Percentiles rank a stretch among this genome's conserved stretches.
These are phyloP conservation scores for Homalodisca vitripennis DNA, from an alignment of 1,140 invertebrate species.

Conservation along the genomic window DNA sequence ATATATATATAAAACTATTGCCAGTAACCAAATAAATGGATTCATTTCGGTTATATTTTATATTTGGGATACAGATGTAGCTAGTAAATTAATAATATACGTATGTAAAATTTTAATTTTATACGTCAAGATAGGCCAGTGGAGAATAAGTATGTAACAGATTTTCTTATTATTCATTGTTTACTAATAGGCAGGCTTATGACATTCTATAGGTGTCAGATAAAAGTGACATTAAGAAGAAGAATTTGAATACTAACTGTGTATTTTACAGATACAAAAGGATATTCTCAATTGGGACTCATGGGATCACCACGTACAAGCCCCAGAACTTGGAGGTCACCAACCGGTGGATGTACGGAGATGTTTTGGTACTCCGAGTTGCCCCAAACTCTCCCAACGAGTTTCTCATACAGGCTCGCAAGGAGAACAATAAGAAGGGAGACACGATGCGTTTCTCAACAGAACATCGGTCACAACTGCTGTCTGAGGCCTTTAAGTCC, in stretches of 20 bases:
- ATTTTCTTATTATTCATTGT: neutral
- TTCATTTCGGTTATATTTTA: no score
- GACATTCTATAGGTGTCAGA: slow-evolving; percentile 27
- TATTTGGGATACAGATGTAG: no score
- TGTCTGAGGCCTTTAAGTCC: slow-evolving; percentile 85
- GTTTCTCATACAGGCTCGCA: slow-evolving; percentile 85
- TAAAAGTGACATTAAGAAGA: slow-evolving; percentile 29
- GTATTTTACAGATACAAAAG: slow-evolving; percentile 80
- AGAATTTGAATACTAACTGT: neutral
- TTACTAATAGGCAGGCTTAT: neutral
- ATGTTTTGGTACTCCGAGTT: slow-evolving; percentile 75
- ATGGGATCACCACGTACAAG: slow-evolving; percentile 97
- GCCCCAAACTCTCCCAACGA: slow-evolving; percentile 52
- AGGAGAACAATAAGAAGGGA: slow-evolving; percentile 71
- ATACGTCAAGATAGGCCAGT: neutral
- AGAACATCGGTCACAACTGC: slow-evolving; percentile 87
- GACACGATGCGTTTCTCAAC: slow-evolving; percentile 98
- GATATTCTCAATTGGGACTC: slow-evolving; percentile 94
- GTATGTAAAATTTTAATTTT: neutral
- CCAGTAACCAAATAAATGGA: no score
- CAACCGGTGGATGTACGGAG: slow-evolving; percentile 89
- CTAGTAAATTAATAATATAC: no score
- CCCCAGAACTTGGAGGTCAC: slow-evolving; percentile 92
- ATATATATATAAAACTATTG: no score
- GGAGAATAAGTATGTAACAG: neutral